Conservation (phyloP, 2,113 vertebrate genomes). For the Python bivittatus region DNA sequence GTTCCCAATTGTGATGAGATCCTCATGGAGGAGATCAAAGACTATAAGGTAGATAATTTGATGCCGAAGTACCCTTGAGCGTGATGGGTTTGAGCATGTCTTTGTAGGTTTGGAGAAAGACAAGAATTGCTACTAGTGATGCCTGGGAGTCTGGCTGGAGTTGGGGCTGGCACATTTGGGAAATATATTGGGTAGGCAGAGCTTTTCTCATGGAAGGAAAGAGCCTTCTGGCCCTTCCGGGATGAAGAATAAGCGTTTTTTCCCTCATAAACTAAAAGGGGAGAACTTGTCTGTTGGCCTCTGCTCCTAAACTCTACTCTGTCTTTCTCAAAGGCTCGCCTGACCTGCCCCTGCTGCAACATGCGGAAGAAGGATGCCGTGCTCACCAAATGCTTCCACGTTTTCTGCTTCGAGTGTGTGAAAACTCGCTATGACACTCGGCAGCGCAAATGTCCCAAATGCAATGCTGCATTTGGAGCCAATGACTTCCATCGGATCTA, state of each 20-base stretch:
- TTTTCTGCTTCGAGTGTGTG: slow-evolving; percentile 97
- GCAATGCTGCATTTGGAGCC: slow-evolving; percentile 94
- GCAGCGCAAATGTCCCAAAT: slow-evolving; percentile 97
- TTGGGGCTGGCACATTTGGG: background rate
- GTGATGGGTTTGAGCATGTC: background rate
- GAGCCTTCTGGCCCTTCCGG: background rate
- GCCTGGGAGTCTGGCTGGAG: rapidly evolving
- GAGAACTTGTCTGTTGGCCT: background rate
- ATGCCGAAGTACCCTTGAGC: background rate
- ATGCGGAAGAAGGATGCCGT: slow-evolving; percentile 95
- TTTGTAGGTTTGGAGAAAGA: background rate
- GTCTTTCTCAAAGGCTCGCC: slow-evolving; percentile 78
- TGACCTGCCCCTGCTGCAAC: slow-evolving; percentile 97
- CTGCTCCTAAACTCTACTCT: background rate
- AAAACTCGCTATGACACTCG: slow-evolving; percentile 94
- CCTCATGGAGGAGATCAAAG: slow-evolving; percentile 96
- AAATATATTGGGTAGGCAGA: background rate
- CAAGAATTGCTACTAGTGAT: background rate
- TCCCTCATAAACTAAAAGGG: background rate
- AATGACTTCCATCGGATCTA: slow-evolving; percentile 98
- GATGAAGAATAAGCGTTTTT: background rate
- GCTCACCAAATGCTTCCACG: slow-evolving; percentile 95
- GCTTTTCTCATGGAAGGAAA: background rate
- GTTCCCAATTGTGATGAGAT: slow-evolving; percentile 96
- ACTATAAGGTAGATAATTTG: slow-evolving; percentile 84